phyloP scores from a whole-genome alignment of 2,888 invertebrate species.

The Rhopalosiphum nymphaeae region DNA sequence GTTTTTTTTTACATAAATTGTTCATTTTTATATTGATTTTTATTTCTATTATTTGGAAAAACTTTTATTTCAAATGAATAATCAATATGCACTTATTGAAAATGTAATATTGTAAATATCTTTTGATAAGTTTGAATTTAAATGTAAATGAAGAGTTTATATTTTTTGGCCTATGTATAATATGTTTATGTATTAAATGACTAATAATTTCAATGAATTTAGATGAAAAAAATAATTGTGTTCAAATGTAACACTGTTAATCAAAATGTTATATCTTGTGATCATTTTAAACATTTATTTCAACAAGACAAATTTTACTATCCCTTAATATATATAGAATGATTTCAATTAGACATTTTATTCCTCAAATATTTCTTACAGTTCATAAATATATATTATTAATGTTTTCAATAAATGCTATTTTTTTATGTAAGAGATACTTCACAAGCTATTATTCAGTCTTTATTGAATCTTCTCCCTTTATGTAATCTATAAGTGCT shows the following conservation, averaged over 20 bases:
- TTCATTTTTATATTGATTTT: slow-evolving; percentile 33
- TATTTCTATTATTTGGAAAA: neutral
- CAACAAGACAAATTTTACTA: neutral
- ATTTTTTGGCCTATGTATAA: slow-evolving; percentile 1
- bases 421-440: slow-evolving; percentile 30
- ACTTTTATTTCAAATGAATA: slow-evolving; percentile 4
- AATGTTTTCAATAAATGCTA: slow-evolving; percentile 50
- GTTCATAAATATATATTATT: neutral
- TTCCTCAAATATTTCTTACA: neutral
- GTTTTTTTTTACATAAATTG: slow-evolving; percentile 16
- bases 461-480: neutral
- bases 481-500: neutral
- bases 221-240: neutral
- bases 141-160: slow-evolving; percentile 31
- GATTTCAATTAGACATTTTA: slow-evolving; percentile 22
- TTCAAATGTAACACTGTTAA: neutral
- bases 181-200: neutral
- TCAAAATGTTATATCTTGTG: neutral
- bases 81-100: neutral
- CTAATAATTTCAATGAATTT: neutral
- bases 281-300: neutral
- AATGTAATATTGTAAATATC: slow-evolving; percentile 11
- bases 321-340: neutral
- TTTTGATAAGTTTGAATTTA: slow-evolving; percentile 8
- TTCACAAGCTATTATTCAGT: neutral